Evolutionary conservation across 1,140 invertebrate species (phyloP), one percentile per base, ranked within the genome.

Genomic region (Heliconius eleuchia): DNA sequence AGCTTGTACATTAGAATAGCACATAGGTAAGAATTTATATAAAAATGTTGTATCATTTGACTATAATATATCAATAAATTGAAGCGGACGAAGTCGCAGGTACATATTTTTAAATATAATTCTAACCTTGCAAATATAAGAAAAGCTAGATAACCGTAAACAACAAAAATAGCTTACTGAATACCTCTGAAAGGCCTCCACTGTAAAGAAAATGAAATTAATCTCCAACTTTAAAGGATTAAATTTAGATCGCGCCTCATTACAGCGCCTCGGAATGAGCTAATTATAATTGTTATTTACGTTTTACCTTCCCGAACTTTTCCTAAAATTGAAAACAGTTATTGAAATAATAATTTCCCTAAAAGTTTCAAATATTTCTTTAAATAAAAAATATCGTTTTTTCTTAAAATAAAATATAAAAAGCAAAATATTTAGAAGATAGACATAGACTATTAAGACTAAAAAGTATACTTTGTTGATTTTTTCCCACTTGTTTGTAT

Each of bases 201-300:
- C 74, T 66, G 55, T 9, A 60, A 75, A 66, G 74, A 75, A 75
- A 75, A 66, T n/a, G 9, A 60, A 75, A 75, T 78, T 73, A n/a
- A n/a, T 55, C 5, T 13, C 0, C 57, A 60, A 66, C 57, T 66
- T 27, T 66, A 66, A 23, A 66, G 27, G 57, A 66, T 66, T 66
- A 66, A 66, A 66, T 66, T 66, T 30, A 66, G 23, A 66, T 30
- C 57, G n/a, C 57, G 57, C 57, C n/a, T 66, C 30, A 66, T 66
- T 30, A 66, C 57, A 30, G 3, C 9, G 11, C 57, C 57, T 66
- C 11, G 57, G 23, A 66, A 66, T 30, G 27, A 66, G 27, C 60
- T 66, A 30, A 66, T 66, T 66, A 11, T 30, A 66, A 66, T 66
- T 30, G 13, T 66, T 66, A 66, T 66, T 66, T 66, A 66, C 27